Conservation (phyloP, 2,888 invertebrate genomes). For the Alviniconcha strummeri region DNA sequence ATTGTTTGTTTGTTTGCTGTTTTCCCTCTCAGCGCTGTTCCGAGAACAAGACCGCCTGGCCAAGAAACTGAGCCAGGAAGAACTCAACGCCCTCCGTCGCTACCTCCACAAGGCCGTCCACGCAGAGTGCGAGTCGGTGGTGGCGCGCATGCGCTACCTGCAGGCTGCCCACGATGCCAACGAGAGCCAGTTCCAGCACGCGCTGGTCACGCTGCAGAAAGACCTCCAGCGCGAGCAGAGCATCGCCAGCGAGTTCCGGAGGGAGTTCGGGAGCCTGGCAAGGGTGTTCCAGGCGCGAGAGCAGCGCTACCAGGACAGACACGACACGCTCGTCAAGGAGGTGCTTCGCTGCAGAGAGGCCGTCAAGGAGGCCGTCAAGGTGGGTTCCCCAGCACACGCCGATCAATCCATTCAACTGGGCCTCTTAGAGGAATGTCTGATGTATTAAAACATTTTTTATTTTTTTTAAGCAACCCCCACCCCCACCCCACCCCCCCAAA, state of each 20-base stretch:
- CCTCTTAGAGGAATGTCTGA: too few species aligned
- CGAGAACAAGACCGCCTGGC: conserved; percentile 34
- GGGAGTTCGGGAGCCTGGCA: conserved; percentile 36
- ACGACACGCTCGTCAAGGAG: conserved; percentile 29
- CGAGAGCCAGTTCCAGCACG: conserved; percentile 32
- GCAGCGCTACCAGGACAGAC: conserved; percentile 15
- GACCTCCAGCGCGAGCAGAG: conserved; percentile 28
- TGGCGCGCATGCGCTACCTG: conserved; percentile 33
- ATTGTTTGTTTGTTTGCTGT: too few species aligned
- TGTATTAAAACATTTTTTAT: not conserved
- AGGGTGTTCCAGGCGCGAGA: conserved; percentile 28
- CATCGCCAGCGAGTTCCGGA: conserved; percentile 34
- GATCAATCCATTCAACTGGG: too few species aligned
- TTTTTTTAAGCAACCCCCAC: not conserved
- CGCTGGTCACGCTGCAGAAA: conserved; percentile 31
- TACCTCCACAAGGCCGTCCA: conserved; percentile 28
- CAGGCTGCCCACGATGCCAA: conserved; percentile 32
- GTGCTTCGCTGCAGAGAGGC: conserved; percentile 8
- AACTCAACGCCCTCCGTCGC: conserved; percentile 33
- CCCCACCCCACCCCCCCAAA: not conserved
- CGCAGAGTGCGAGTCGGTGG: conserved; percentile 30
- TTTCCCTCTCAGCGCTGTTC: conserved; percentile 27
- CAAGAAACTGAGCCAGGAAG: conserved; percentile 32
- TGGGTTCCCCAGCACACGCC: not conserved
- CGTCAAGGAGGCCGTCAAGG: conserved; percentile 11